Percentiles rank a stretch among this genome's conserved stretches.
Conservation (phyloP, 2,888 invertebrate genomes). For the Exocentrus adspersus region DNA sequence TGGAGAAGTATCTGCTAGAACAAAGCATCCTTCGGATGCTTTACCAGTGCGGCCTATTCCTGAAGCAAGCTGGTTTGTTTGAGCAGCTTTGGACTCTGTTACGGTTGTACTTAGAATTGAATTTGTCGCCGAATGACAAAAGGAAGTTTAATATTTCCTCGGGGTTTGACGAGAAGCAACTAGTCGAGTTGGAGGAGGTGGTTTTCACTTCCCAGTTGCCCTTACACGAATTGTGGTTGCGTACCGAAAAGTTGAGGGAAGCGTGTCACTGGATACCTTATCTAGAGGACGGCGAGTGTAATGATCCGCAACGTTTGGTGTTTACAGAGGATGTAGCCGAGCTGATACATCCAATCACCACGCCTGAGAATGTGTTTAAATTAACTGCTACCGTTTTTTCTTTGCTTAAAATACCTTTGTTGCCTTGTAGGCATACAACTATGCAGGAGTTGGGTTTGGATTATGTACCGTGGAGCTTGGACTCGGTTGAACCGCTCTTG, state of each 20-base stretch:
- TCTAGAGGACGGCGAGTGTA: conserved; percentile 60
- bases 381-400: conserved; percentile 70
- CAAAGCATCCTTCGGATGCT: conserved; percentile 63
- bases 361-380: conserved; percentile 68
- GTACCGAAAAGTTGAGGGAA: conserved; percentile 79
- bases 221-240: conserved; percentile 77
- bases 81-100: conserved; percentile 80
- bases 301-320: conserved; percentile 74
- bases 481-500: conserved; percentile 67
- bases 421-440: conserved; percentile 64
- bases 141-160: conserved; percentile 41
- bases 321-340: conserved; percentile 72
- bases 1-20: conserved; percentile 58
- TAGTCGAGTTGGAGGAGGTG: conserved; percentile 71
- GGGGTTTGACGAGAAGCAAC: conserved; percentile 63
- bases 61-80: conserved; percentile 78
- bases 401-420: conserved; percentile 67
- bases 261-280: conserved; percentile 76
- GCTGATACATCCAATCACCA: conserved; percentile 75
- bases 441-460: conserved; percentile 62
- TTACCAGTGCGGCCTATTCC: conserved; percentile 69
- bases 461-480: conserved; percentile 63
- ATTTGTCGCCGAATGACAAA: conserved; percentile 65
- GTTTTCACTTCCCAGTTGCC: conserved; percentile 73
- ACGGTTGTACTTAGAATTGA: conserved; percentile 74